phyloP scores from a whole-genome alignment of 2,888 invertebrate species.

The Zygaena filipendulae region DNA sequence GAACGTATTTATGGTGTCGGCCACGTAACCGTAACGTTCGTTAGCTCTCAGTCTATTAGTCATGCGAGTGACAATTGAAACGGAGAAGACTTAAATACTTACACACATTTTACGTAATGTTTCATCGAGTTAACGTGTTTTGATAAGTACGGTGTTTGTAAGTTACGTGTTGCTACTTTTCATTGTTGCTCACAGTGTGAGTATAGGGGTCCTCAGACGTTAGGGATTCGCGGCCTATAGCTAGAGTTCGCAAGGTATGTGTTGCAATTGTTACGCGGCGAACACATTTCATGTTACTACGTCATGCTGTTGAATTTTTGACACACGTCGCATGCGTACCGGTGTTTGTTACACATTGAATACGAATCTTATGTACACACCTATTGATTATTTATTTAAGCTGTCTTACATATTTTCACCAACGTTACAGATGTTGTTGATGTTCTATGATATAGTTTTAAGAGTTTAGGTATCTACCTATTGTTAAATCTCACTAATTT shows the following conservation, averaged over 20 bases:
- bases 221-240: slow-evolving; percentile 8
- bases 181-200: slow-evolving; percentile 20
- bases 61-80: slow-evolving; percentile 61
- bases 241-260: too few relatives aligned
- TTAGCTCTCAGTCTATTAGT: slow-evolving; percentile 21
- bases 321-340: too few relatives aligned
- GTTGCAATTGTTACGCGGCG: too few relatives aligned
- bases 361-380: slow-evolving; percentile 48
- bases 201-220: slow-evolving; percentile 1
- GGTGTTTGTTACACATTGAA: too few relatives aligned
- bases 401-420: slow-evolving; percentile 53
- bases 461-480: slow-evolving; percentile 53
- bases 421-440: slow-evolving; percentile 63
- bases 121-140: slow-evolving; percentile 57
- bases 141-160: slow-evolving; percentile 51
- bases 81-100: slow-evolving; percentile 67
- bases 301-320: too few relatives aligned
- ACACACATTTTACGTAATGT: slow-evolving; percentile 60
- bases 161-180: slow-evolving; percentile 34
- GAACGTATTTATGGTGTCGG: not conserved
- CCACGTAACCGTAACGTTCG: not conserved
- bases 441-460: slow-evolving; percentile 53
- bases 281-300: too few relatives aligned
- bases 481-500: slow-evolving; percentile 69
- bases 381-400: slow-evolving; percentile 36